phyloP scores from a whole-genome alignment of 2,113 vertebrate genomes.

The Brachirus orientalis region DNA sequence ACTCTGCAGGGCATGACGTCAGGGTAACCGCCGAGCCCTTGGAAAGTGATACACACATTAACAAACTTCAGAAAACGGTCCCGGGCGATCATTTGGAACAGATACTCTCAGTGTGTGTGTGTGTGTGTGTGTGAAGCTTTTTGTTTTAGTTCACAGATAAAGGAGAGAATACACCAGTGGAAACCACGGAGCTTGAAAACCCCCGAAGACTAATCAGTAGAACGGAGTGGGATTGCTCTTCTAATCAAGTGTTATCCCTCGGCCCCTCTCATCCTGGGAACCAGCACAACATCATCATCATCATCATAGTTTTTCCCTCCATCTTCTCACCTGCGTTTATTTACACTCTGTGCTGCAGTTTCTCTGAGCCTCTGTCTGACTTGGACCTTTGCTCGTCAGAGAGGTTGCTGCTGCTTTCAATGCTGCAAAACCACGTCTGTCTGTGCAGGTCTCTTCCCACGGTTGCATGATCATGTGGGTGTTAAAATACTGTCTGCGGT shows the following conservation, averaged over 20 bases:
- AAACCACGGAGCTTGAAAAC: conserved; percentile 55
- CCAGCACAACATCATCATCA: conserved; percentile 36
- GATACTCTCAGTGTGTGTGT: conserved; percentile 47
- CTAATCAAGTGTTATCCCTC: conserved; percentile 55
- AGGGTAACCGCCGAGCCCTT: too few species aligned
- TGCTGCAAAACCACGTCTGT: too few species aligned
- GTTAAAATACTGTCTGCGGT: too few species aligned
- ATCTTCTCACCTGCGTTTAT: conserved; percentile 36
- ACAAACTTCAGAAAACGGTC: neutral
- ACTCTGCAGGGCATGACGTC: too few species aligned
- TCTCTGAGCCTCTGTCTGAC: conserved; percentile 33
- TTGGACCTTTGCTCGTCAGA: conserved; percentile 64
- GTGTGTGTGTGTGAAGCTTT: conserved; percentile 11
- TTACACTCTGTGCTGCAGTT: conserved; percentile 56
- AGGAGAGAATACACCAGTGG: conserved; percentile 37
- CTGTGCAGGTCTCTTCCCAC: too few species aligned
- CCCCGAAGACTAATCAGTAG: conserved; percentile 61
- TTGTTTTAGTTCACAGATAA: conserved; percentile 41
- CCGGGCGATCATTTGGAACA: conserved; percentile 41
- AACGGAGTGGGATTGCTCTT: conserved; percentile 43
- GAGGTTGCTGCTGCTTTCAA: too few species aligned
- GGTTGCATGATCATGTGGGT: too few species aligned
- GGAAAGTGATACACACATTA: too few species aligned
- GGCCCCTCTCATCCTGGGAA: conserved; percentile 60
- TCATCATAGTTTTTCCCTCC: conserved; percentile 28